phyloP scores from a whole-genome alignment of 2,113 vertebrate species.

The Arvicanthis niloticus region DNA sequence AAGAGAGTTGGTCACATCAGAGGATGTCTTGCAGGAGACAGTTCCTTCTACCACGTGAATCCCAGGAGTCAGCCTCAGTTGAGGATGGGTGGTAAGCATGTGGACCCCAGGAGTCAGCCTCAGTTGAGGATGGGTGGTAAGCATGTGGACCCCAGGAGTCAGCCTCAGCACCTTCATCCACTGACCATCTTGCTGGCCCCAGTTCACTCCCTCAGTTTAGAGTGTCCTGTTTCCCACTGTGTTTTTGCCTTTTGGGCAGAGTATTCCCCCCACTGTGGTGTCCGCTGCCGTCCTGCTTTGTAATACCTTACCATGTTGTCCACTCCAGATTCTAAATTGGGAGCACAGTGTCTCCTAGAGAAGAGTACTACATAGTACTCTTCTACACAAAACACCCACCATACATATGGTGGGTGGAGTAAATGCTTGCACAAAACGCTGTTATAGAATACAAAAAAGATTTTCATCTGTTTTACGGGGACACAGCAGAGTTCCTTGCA shows the following conservation, averaged over 20 bases:
- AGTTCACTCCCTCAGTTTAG: background rate
- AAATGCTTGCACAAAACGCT: background rate
- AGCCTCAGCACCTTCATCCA: background rate
- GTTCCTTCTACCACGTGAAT: background rate
- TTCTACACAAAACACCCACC: no score
- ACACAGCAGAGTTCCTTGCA: background rate
- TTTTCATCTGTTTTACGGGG: background rate
- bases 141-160: no score
- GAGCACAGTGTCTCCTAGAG: background rate
- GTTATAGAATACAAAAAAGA: background rate
- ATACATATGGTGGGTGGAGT: background rate
- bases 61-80: background rate
- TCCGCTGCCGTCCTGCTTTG: background rate
- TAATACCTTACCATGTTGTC: background rate
- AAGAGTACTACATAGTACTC: no score
- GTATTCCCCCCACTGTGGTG: background rate
- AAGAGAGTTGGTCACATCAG: no score
- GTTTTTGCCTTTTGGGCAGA: background rate
- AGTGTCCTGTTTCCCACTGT: background rate
- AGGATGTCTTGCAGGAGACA: background rate
- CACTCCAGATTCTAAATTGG: background rate
- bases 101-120: background rate
- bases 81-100: background rate
- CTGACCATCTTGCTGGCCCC: background rate
- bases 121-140: background rate